phyloP scores from a whole-genome alignment of 2,888 invertebrate genomes.

The Syrista parreyssii region DNA sequence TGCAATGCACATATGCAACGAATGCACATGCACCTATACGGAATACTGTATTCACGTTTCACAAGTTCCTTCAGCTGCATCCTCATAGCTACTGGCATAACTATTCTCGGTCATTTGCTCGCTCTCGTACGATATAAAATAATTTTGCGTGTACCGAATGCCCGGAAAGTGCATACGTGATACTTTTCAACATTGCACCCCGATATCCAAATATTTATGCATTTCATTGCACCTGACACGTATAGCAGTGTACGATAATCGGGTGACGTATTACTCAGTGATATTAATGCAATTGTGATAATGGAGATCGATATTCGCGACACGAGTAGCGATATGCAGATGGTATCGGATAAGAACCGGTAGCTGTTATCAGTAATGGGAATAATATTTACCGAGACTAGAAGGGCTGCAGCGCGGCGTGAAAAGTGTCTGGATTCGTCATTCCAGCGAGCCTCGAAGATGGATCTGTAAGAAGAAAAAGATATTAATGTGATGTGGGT shows the following conservation, averaged over 20 bases:
- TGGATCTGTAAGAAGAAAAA: conserved; percentile 65
- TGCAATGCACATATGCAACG: neutral
- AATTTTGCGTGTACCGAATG: neutral
- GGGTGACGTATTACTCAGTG: neutral
- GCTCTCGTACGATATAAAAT: neutral
- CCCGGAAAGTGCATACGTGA: neutral
- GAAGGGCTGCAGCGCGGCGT: conserved; percentile 71
- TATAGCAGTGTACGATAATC: neutral
- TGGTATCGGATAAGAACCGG: neutral
- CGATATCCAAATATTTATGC: neutral
- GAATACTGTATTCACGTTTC: neutral
- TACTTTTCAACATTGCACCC: neutral
- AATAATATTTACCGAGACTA: conserved; percentile 70
- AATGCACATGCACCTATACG: neutral
- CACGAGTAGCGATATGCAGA: neutral
- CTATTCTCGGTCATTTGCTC: neutral
- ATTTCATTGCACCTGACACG: neutral
- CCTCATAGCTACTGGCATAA: neutral
- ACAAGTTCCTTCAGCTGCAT: neutral
- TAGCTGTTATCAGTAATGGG: neutral
- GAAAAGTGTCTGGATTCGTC: conserved; percentile 72
- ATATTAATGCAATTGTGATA: neutral
- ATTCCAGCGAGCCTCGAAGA: conserved; percentile 71
- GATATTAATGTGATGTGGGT: conserved; percentile 1
- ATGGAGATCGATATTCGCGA: neutral